Evolutionary conservation across 2,113 vertebrate species (phyloP).

Genomic region (Syngnathus floridae): DNA sequence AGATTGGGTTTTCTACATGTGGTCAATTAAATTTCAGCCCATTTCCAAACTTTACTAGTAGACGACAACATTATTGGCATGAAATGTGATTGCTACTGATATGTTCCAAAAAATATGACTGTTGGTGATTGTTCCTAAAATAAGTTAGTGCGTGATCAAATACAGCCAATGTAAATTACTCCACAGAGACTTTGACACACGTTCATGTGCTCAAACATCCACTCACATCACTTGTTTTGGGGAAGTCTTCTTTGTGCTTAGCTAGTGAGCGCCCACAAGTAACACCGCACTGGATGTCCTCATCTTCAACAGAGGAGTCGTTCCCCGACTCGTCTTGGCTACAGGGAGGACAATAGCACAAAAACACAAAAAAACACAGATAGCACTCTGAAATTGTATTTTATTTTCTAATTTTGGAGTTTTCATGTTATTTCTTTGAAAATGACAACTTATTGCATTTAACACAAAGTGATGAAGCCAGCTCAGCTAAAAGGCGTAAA

Average conservation of each 20-base stretch:
- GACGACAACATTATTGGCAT: too few species aligned
- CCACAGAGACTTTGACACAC: background rate
- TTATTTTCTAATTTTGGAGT: too few species aligned
- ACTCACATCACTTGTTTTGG: background rate
- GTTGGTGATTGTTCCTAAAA: too few species aligned
- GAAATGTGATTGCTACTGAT: too few species aligned
- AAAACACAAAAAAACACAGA: background rate
- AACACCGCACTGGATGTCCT: background rate
- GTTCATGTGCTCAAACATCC: background rate
- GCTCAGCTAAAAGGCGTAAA: background rate
- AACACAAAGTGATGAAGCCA: too few species aligned
- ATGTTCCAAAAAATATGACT: too few species aligned
- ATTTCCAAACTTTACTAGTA: too few species aligned
- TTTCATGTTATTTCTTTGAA: background rate
- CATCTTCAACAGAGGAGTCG: background rate
- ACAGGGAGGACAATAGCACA: background rate
- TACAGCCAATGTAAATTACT: background rate
- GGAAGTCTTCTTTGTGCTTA: background rate
- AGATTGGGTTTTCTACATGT: too few species aligned
- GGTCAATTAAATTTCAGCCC: too few species aligned
- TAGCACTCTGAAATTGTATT: too few species aligned
- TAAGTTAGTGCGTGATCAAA: background rate
- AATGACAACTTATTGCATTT: too few species aligned
- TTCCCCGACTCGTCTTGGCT: slow-evolving; percentile 1
- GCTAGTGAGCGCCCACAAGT: background rate